Evolutionary conservation across 2,797 vertebrate species (phyloP), one percentile per base, ranked within the genome.

Genomic region (Takifugu ocellatus): DNA sequence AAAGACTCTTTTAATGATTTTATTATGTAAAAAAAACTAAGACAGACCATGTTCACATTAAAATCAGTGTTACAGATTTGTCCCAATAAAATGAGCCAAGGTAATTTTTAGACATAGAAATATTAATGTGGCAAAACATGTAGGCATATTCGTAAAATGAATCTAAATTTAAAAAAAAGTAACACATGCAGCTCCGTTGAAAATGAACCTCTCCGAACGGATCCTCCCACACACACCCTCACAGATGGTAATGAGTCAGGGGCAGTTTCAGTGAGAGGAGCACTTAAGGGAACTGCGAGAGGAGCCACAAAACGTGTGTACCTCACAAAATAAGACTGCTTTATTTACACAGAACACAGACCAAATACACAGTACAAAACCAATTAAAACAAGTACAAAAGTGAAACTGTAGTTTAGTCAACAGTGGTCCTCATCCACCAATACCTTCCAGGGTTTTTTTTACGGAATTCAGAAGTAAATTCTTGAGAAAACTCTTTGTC

Each of bases 21-120:
- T 88, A 88, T 83, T 90, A 71, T 74, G 63, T 69, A 84, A 70
- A 86, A 39, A 39, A 39, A 33, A 33, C 11, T 2, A 86, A 84
- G 61, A 66, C 74, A 65, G 76, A 73, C 53, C 66, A 36, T 70
- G 66, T 78, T 82, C 75, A 84, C 77, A 81, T 49, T 54, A 39
- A 43, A 66, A 72, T 59, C 51, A 57, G n/a, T 70, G 51, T 55
- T 76, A 75, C 67, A 70, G 61, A 78, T 56, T 21, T 31, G 45
- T 17, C 51, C 61, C 50, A 61, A 56, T 65, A 59, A 31, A 31
- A 27, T 61, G 29, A 56, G 29, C 56, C 63, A 57, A 24, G 57
- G 27, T 71, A 16, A 25, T n/a, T 55, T 59, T 59, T 47, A 57
- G 33, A 72, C 63, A 59, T 59, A 48, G 36, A 68, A 70, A 66